Conservation (phyloP, 2,797 vertebrate genomes). For the Loriculus beryllinus region DNA sequence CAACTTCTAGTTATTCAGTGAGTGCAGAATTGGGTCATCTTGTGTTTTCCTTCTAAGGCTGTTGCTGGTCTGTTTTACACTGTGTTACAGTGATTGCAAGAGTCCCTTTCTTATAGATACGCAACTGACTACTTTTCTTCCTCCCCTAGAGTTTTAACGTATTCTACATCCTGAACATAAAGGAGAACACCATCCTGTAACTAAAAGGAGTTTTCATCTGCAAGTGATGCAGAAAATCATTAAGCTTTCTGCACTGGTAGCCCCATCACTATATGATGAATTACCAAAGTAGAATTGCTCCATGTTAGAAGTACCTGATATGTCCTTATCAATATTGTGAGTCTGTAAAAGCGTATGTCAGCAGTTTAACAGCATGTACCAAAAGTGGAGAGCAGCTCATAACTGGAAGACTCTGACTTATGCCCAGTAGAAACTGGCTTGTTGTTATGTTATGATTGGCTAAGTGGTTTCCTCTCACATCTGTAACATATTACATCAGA, state of each 20-base stretch:
- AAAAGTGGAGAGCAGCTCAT: not conserved
- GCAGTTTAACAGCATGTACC: not conserved
- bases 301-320: accelerated
- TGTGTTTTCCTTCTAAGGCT: not conserved
- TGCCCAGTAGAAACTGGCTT: conserved; percentile 17
- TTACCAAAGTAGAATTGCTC: not conserved
- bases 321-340: not conserved
- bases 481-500: conserved; percentile 31
- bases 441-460: conserved; percentile 42
- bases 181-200: not conserved
- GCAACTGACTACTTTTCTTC: not conserved
- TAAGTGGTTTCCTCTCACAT: conserved; percentile 36
- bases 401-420: not conserved
- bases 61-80: not conserved
- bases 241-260: not conserved
- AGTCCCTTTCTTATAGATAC: not conserved
- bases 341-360: not conserved
- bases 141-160: not conserved
- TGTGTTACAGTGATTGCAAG: not conserved
- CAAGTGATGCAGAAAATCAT: not conserved
- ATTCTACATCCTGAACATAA: not conserved
- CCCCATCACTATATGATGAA: accelerated
- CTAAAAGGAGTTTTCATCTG: not conserved
- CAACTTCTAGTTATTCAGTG: not conserved
- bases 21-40: not conserved